Evolutionary conservation across 2,888 invertebrate genomes (phyloP).

Genomic region (Protophormia terraenovae): DNA sequence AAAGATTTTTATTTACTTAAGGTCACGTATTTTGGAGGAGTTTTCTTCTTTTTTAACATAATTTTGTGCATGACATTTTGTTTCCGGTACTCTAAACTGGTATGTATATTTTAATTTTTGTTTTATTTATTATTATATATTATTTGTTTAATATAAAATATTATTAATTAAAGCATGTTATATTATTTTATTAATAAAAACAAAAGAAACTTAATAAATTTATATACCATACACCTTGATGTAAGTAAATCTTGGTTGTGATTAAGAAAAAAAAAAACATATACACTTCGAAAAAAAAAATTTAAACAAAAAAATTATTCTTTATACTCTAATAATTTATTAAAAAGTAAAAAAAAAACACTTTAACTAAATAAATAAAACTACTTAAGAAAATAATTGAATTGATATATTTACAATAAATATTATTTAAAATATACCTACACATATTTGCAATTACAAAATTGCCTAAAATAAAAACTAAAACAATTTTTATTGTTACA

Average conservation of each 20-base stretch:
- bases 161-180: constrained; percentile 2
- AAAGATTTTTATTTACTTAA: too few species aligned
- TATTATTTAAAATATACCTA: not conserved
- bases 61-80: constrained; percentile 26
- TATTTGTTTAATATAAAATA: not conserved
- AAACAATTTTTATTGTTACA: not conserved
- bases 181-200: not conserved
- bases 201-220: not conserved
- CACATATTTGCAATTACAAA: not conserved
- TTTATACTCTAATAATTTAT: too few species aligned
- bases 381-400: not conserved
- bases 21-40: too few species aligned
- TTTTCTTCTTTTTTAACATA: not conserved
- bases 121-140: not conserved
- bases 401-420: not conserved
- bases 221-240: constrained; percentile 47
- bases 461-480: not conserved
- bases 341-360: not conserved
- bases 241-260: constrained; percentile 66
- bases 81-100: constrained; percentile 1
- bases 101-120: constrained; percentile 12
- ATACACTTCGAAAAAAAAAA: not conserved
- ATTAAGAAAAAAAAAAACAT: constrained; percentile 38
- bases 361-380: not conserved
- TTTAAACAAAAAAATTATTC: not conserved